Base-by-base conservation (phyloP, 1,140 invertebrate species). In the Drosophila kikkawai region DNA sequence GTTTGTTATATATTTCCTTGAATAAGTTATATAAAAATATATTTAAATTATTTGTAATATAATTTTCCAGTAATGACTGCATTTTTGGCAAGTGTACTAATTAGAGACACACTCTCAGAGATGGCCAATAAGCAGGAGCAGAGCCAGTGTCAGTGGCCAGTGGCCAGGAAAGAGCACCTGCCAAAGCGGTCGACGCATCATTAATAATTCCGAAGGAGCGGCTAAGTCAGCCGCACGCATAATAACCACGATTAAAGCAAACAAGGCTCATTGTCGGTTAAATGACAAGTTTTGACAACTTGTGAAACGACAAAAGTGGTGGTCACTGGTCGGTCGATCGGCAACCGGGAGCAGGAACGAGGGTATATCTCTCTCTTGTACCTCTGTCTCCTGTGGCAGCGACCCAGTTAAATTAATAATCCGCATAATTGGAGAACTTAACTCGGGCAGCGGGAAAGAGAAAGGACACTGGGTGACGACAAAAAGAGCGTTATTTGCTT, bases 281-380 rank as follows among this genome's bases (percentile, higher is more conserved):
- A 92, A 92, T 92, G 91, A 92, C 91, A 92, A 92, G 84, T 92
- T 92, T 92, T 92, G 91, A 92, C 91, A 92, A 92, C 84, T 91
- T 91, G 91, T 92, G 79, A 92, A 92, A 91, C 84, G 86, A 90
- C 85, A 90, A 90, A 55, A 55, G 34, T 55, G 53, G 81, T 85
- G 86, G 85, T 75, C 85, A 69, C 45, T 59, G 60, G 59, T 61
- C 65, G 60, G 59, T 61, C 65, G 75, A 79, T 77, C 70, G 73
- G 19, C 19, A 50, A 17, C 50, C 17, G 44, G 51, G 53, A 55
- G 45, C 56, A 44, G 37, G 51, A 37, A 42, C 60, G 36, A 45
- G 59, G 44, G 56, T 29, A 36, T 26, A 34, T 39, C 41, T 32
- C 51, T 45, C 9, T 19, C 22, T 4, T 47, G 7, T 8, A 1